These are phyloP conservation scores for Rotaria magnacalcarata DNA, from an alignment of 2,888 invertebrate genomes.

Conservation along the genomic window DNA sequence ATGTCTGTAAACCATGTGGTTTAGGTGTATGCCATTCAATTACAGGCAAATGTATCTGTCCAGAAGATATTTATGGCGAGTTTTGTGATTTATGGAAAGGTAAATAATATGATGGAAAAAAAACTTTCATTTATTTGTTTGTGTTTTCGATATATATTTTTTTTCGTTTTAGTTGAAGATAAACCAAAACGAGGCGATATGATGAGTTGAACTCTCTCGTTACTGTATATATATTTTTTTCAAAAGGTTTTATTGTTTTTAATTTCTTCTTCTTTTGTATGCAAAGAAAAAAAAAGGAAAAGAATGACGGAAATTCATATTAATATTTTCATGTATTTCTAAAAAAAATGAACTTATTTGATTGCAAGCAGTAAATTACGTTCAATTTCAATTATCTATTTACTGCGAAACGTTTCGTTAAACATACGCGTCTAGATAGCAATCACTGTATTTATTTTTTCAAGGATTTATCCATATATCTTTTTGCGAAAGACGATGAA, in stretches of 20 bases:
- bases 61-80: not conserved
- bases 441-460: not conserved
- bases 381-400: not conserved
- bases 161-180: not conserved
- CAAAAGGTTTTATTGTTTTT: not conserved
- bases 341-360: not conserved
- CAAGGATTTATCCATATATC: too few relatives aligned
- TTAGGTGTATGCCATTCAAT: not conserved
- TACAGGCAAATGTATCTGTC: slow-evolving; percentile 9
- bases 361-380: not conserved
- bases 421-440: not conserved
- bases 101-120: not conserved
- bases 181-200: slow-evolving; percentile 34
- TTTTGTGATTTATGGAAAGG: slow-evolving; percentile 24
- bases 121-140: not conserved
- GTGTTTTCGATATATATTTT: not conserved
- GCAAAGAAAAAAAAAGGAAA: not conserved
- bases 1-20: slow-evolving; percentile 30
- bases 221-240: not conserved
- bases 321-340: not conserved
- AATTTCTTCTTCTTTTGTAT: not conserved
- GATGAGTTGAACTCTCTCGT: not conserved
- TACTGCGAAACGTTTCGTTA: not conserved
- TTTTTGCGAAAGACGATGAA: not conserved
- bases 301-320: not conserved